A percentile compares a stretch with the other conserved stretches of the same genome.
phyloP scores from a whole-genome alignment of 2,888 invertebrate species.

The Kuschelorhynchus macadamiae region DNA sequence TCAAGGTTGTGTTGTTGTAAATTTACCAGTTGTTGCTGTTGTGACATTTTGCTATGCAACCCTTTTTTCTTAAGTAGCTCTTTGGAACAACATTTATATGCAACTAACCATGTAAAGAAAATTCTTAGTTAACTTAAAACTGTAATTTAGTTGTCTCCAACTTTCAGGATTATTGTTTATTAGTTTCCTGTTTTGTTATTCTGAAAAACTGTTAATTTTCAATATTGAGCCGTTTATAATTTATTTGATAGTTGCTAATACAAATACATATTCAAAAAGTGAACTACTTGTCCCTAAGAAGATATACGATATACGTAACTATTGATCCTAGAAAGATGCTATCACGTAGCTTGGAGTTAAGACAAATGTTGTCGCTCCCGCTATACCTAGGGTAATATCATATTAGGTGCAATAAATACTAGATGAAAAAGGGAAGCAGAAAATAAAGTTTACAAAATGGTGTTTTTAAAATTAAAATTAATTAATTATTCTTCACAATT shows the following conservation, averaged over 20 bases:
- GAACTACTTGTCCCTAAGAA: constrained; percentile 52
- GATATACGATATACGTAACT: constrained; percentile 69
- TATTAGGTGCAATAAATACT: constrained; percentile 29
- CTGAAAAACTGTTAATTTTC: too few relatives aligned
- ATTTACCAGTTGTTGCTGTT: constrained; percentile 70
- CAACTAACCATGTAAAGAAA: too few relatives aligned
- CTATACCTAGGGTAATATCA: constrained; percentile 58
- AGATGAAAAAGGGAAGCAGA: constrained; percentile 2
- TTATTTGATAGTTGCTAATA: constrained; percentile 13
- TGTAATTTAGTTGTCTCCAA: too few relatives aligned
- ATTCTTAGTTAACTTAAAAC: too few relatives aligned
- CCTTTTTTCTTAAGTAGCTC: constrained; percentile 21
- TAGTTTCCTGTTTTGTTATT: too few relatives aligned
- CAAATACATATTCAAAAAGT: constrained; percentile 11
- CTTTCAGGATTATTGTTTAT: too few relatives aligned
- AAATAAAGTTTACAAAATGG: too few relatives aligned
- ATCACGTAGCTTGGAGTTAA: constrained; percentile 43
- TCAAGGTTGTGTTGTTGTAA: constrained; percentile 71
- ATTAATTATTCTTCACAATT: too few relatives aligned
- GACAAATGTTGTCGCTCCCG: constrained; percentile 25
- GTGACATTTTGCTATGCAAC: constrained; percentile 65
- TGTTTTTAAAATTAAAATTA: too few relatives aligned
- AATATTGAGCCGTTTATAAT: too few relatives aligned
- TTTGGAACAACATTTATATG: neutral
- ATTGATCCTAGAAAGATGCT: constrained; percentile 64